Conservation (phyloP, 2,113 vertebrate species). For the Trematomus loennbergii region DNA sequence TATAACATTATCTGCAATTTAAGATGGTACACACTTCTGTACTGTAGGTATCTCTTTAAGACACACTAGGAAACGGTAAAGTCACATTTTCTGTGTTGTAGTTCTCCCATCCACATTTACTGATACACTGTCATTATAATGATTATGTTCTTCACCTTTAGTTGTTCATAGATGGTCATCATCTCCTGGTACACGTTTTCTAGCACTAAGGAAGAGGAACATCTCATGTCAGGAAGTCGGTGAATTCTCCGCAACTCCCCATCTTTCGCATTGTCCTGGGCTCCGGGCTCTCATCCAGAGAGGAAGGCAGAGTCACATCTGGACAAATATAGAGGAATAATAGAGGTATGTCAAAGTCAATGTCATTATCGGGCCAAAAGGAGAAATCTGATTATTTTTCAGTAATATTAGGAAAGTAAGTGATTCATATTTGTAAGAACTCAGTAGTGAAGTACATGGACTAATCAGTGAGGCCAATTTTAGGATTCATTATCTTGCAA, state of each 20-base stretch:
- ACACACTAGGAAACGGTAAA: background rate
- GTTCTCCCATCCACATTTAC: background rate
- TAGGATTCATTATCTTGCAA: conserved; percentile 2
- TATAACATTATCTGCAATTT: background rate
- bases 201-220: conserved; percentile 73
- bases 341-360: background rate
- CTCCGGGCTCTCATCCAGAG: conserved; percentile 70
- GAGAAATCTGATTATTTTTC: background rate
- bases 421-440: background rate
- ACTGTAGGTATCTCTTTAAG: background rate
- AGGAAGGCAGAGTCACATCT: conserved; percentile 80
- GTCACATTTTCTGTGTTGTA: background rate
- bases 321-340: conserved; percentile 7
- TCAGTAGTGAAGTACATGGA: background rate
- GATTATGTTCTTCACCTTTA: conserved; percentile 83
- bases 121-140: background rate
- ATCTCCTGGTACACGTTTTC: conserved; percentile 88
- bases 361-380: background rate
- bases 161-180: conserved; percentile 86
- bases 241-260: background rate
- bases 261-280: conserved; percentile 56
- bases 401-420: background rate
- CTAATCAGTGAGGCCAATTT: background rate
- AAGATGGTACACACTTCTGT: background rate
- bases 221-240: conserved; percentile 32